Conservation (phyloP, 2,888 invertebrate species). For the Pammene fasciana region DNA sequence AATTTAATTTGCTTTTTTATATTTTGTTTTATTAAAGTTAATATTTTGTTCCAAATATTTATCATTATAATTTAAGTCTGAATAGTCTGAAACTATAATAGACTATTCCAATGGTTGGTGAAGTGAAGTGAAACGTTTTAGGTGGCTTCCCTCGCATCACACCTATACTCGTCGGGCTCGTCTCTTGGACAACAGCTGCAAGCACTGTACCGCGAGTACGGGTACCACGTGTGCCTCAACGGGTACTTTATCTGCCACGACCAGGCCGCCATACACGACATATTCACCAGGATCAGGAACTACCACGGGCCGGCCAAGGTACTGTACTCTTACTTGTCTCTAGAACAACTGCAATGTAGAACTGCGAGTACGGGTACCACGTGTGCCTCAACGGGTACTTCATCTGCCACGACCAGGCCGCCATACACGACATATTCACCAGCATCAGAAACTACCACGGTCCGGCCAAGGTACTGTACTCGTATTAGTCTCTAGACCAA, state of each 20-base stretch:
- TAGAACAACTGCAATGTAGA: constrained; percentile 90
- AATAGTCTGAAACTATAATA: too few relatives aligned
- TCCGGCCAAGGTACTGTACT: constrained; percentile 71
- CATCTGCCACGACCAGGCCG: constrained; percentile 89
- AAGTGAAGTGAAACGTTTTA: constrained; percentile 44
- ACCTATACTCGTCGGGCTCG: constrained; percentile 84
- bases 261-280: constrained; percentile 84
- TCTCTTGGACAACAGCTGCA: constrained; percentile 86
- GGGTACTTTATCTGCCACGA: constrained; percentile 96
- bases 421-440: constrained; percentile 90
- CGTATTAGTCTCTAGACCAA: too few relatives aligned
- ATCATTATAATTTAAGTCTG: too few relatives aligned
- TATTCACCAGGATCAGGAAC: constrained; percentile 93
- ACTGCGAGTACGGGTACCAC: constrained; percentile 94
- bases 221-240: constrained; percentile 93
- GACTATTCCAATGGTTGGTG: too few relatives aligned
- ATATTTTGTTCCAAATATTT: too few relatives aligned
- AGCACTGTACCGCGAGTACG: constrained; percentile 92
- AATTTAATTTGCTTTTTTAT: too few relatives aligned
- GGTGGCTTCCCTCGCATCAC: constrained; percentile 77
- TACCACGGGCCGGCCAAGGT: constrained; percentile 85
- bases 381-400: constrained; percentile 94
- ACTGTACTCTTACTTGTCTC: constrained; percentile 80
- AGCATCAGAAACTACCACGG: constrained; percentile 89
- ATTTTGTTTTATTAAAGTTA: too few relatives aligned